Evolutionary conservation across 2,113 vertebrate genomes (phyloP).

Genomic region (Pionites leucogaster): DNA sequence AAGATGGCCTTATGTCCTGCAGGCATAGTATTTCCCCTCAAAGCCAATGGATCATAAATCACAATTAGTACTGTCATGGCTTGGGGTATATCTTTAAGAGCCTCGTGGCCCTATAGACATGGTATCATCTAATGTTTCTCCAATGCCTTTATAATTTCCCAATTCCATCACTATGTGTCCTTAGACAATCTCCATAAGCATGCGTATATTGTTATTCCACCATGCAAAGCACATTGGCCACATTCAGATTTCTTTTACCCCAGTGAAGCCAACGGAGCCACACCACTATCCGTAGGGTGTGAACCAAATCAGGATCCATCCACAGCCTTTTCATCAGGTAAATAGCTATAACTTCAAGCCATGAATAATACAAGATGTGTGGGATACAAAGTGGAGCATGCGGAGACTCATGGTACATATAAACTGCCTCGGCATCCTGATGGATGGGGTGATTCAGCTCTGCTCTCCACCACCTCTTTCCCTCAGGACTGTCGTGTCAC

Average conservation of each 20-base stretch:
- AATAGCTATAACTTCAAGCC: neutral
- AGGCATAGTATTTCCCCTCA: neutral
- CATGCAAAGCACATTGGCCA: neutral
- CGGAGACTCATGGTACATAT: fast-evolving
- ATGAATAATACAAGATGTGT: neutral
- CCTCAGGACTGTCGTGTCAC: neutral
- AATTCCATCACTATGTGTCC: neutral
- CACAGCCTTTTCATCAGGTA: neutral
- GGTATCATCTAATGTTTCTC: neutral
- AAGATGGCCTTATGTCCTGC: neutral
- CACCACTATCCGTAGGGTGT: neutral
- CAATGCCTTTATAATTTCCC: neutral
- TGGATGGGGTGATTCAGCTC: neutral
- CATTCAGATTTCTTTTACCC: neutral
- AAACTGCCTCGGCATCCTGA: neutral
- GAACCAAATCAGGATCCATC: neutral
- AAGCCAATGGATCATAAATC: neutral
- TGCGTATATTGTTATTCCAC: neutral
- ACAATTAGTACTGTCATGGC: neutral
- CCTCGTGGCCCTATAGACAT: neutral
- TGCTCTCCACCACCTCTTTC: neutral
- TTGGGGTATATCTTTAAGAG: neutral
- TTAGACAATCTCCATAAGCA: neutral
- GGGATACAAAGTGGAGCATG: neutral
- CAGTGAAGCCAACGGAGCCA: neutral